Percentiles rank a stretch among this genome's conserved stretches.
Conservation (phyloP, 2,113 vertebrate species). For the Aepyceros melampus region DNA sequence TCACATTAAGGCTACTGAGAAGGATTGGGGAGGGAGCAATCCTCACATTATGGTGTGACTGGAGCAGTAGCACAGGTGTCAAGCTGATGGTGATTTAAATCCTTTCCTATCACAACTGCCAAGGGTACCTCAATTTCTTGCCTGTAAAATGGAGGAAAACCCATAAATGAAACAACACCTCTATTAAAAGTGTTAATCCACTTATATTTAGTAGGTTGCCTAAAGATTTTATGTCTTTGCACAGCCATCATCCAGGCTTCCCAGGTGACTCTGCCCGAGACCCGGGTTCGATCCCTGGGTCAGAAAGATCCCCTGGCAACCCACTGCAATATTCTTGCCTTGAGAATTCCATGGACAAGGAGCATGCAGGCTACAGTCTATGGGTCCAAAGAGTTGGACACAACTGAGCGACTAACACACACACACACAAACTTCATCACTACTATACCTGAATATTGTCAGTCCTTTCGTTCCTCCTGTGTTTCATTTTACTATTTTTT, state of each 20-base stretch:
- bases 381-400: not conserved
- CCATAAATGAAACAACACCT: not conserved
- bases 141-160: not conserved
- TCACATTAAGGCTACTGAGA: not conserved
- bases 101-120: not conserved
- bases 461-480: not conserved
- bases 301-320: not conserved
- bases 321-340: not conserved
- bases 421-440: not conserved
- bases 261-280: not conserved
- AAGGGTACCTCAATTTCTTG: not conserved
- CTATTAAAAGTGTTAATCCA: not conserved
- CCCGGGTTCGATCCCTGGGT: rapidly evolving
- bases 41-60: not conserved
- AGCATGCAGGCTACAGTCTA: not conserved
- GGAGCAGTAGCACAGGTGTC: not conserved
- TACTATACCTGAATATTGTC: not conserved
- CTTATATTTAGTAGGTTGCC: not conserved
- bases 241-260: not conserved
- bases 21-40: not conserved
- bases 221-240: not conserved
- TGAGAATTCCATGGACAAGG: not conserved
- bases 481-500: not conserved
- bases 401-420: not conserved
- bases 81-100: not conserved